Evolutionary conservation across 1,140 invertebrate genomes (phyloP).

Genomic region (Bombus impatiens): DNA sequence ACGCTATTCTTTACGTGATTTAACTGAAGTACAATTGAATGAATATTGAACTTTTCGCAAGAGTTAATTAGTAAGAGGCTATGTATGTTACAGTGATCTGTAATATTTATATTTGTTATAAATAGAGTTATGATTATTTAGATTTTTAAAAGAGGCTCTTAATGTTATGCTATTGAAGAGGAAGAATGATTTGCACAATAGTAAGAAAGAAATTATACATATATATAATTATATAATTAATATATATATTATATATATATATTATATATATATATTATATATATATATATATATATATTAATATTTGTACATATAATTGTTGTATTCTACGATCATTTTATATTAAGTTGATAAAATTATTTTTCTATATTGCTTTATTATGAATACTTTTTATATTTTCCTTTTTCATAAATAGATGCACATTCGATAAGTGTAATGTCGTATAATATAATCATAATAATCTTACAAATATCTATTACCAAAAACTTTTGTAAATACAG

Average conservation of each 20-base stretch:
- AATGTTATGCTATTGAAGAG: neutral
- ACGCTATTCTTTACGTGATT: neutral
- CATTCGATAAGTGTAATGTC: conserved; percentile 6
- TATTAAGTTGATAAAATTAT: conserved; percentile 26
- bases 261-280: too few relatives aligned
- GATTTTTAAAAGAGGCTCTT: neutral
- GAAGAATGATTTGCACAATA: conserved; percentile 9
- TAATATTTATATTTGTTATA: conserved; percentile 35
- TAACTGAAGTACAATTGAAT: conserved; percentile 5
- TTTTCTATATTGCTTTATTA: conserved; percentile 20
- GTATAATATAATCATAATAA: neutral
- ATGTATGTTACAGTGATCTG: neutral
- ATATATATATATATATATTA: neutral
- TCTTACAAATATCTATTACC: conserved; percentile 1
- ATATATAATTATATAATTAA: too few relatives aligned
- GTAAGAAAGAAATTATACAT: neutral
- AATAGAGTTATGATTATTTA: conserved; percentile 7
- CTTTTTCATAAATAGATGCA: neutral
- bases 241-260: too few relatives aligned
- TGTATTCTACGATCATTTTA: conserved; percentile 6
- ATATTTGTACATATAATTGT: conserved; percentile 6
- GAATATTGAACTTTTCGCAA: neutral
- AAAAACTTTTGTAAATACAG: conserved; percentile 28
- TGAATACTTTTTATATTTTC: conserved; percentile 29
- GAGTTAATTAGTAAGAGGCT: conserved; percentile 16